Evolutionary conservation across 2,888 invertebrate species (phyloP).

Genomic region (Coecobrya sp.): DNA sequence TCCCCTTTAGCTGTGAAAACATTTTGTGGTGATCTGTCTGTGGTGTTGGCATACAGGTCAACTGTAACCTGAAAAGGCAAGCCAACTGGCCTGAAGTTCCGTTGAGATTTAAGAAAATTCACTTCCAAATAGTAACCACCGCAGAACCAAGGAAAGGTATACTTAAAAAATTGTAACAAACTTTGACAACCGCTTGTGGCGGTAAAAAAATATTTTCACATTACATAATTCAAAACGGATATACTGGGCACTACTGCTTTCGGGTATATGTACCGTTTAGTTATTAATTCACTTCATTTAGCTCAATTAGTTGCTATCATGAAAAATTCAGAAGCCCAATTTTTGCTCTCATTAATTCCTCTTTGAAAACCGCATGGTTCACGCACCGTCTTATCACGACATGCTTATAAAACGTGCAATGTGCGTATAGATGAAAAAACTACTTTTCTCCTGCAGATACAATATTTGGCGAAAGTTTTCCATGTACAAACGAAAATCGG

Average conservation of each 20-base stretch:
- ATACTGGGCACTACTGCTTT: background rate
- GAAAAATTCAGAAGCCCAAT: background rate
- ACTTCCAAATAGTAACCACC: background rate
- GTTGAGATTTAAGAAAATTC: background rate
- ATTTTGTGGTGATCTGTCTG: background rate
- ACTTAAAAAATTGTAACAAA: background rate
- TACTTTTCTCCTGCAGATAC: slow-evolving; percentile 15
- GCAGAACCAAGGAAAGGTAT: background rate
- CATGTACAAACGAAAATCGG: background rate
- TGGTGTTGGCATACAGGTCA: slow-evolving; percentile 67
- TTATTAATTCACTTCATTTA: background rate
- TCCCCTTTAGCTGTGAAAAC: background rate
- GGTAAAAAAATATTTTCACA: background rate
- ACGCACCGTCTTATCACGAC: slow-evolving; percentile 3
- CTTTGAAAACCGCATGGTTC: background rate
- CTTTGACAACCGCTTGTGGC: background rate
- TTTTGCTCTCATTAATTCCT: background rate
- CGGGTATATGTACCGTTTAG: background rate
- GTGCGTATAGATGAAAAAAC: background rate
- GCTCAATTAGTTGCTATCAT: background rate
- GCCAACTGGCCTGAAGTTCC: slow-evolving; percentile 7
- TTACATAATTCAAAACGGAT: no score
- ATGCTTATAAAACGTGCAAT: background rate
- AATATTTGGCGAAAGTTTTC: background rate
- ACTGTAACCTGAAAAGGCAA: slow-evolving; percentile 30